A percentile compares a stretch with the other conserved stretches of the same genome.
Evolutionary conservation across 2,888 invertebrate genomes (phyloP).

Genomic region (Dichetophora obliterata): DNA sequence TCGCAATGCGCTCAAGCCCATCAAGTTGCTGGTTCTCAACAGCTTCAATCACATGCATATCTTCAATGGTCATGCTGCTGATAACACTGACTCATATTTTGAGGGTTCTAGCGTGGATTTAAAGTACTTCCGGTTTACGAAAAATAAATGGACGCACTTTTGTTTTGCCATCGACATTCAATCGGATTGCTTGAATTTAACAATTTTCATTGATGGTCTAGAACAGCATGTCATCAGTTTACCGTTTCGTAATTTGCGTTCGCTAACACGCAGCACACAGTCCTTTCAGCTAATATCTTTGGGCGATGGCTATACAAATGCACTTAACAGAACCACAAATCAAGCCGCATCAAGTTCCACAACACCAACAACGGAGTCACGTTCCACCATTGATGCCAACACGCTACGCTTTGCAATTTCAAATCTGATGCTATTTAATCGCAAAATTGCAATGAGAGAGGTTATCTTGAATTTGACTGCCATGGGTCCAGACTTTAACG

Average conservation of each 20-base stretch:
- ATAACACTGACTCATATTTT: slow-evolving; percentile 52
- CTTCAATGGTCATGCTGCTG: slow-evolving; percentile 60
- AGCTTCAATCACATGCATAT: slow-evolving; percentile 65
- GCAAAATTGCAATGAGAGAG: slow-evolving; percentile 55
- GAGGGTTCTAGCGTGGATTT: slow-evolving; percentile 61
- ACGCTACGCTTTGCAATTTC: slow-evolving; percentile 61
- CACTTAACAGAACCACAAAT: slow-evolving; percentile 43
- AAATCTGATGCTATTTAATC: slow-evolving; percentile 67
- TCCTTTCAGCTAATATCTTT: slow-evolving; percentile 64
- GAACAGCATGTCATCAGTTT: slow-evolving; percentile 61
- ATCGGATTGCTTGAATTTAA: slow-evolving; percentile 59
- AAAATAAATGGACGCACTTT: slow-evolving; percentile 67
- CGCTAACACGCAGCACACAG: slow-evolving; percentile 57
- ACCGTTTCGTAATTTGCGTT: slow-evolving; percentile 61
- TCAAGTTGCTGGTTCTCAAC: slow-evolving; percentile 64
- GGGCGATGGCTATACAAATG: slow-evolving; percentile 57
- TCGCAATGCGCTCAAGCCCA: slow-evolving; percentile 64
- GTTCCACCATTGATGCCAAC: slow-evolving; percentile 59
- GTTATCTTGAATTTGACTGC: slow-evolving; percentile 64
- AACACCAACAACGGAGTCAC: slow-evolving; percentile 57
- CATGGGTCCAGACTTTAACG: slow-evolving; percentile 68
- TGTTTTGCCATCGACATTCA: slow-evolving; percentile 60
- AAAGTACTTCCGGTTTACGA: slow-evolving; percentile 59
- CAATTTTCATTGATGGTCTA: slow-evolving; percentile 61
- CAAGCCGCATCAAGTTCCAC: slow-evolving; percentile 26